Percentiles rank a stretch among this genome's conserved stretches.
These are phyloP conservation scores for Oplegnathus fasciatus DNA, from an alignment of 2,113 vertebrate species.

Conservation along the genomic window DNA sequence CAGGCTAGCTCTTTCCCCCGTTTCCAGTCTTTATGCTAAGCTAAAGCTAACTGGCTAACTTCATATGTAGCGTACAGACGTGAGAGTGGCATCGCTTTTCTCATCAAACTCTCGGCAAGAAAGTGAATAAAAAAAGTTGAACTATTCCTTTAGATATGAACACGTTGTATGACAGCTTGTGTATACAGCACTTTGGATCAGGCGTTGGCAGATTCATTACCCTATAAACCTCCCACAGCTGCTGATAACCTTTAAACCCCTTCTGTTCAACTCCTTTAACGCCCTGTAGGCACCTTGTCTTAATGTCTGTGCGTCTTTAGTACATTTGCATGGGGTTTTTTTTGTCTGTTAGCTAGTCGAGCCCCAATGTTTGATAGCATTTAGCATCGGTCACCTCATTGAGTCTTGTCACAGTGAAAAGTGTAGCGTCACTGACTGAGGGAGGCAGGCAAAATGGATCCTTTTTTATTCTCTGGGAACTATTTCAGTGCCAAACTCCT, in stretches of 20 bases:
- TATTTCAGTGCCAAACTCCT: conserved; percentile 84
- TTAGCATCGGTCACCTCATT: conserved; percentile 38
- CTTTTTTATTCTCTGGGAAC: conserved; percentile 79
- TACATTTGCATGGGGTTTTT: conserved; percentile 47
- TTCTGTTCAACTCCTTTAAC: background rate
- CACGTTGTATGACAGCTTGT: conserved; percentile 16
- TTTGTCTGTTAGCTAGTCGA: conserved; percentile 17
- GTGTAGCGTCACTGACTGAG: conserved; percentile 22
- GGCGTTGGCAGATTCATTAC: conserved; percentile 14
- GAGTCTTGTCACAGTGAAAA: conserved; percentile 12
- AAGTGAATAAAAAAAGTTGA: background rate
- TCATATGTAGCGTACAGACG: background rate
- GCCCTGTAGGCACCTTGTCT: conserved; percentile 38
- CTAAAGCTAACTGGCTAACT: background rate
- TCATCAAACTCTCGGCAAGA: background rate
- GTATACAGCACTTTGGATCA: conserved; percentile 38
- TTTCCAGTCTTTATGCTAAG: background rate
- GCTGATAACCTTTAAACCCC: conserved; percentile 1
- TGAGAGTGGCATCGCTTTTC: background rate
- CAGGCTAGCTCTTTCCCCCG: no score
- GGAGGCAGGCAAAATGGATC: conserved; percentile 51
- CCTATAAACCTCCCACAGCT: conserved; percentile 33
- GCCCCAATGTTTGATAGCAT: conserved; percentile 48
- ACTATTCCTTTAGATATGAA: conserved; percentile 12
- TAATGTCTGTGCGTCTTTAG: conserved; percentile 32